Evolutionary conservation across 2,113 vertebrate species (phyloP), one percentile per base, ranked within the genome.

Genomic region (Actinemys pallida): DNA sequence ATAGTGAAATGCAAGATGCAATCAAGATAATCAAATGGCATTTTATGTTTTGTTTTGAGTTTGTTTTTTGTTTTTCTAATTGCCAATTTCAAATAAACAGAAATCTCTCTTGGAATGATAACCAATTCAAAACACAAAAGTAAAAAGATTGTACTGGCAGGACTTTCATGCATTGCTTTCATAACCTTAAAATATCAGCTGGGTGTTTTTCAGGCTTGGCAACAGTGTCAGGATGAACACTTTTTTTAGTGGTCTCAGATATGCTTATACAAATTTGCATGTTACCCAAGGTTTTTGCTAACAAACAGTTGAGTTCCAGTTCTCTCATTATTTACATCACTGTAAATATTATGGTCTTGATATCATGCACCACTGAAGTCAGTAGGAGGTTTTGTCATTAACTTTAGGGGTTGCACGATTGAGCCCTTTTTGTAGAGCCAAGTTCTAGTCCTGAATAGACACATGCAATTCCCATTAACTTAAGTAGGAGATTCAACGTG

Each of bases 31-130:
- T 83, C 87, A 95, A 90, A 92, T 35, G 52, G 62, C 57, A 89
- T 97, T 92, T 88, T 87, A 91, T 95, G 75, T 90, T 90, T 97
- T 97, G 90, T 93, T 94, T 79, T 83, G 57, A 49, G 6, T 65
- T 59, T 0, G 83, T 93, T 87, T 96, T 16, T 91, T 95, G 62
- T 92, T 88, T 87, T 79, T 90, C 76, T 52, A 47, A 85, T 84
- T 97, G 84, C 29, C 85, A 82, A 82, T 93, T 95, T 90, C 82
- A 92, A 90, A 89, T 89, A 91, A 95, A 87, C 39, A 95, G 3
- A 84, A 35, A 8, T 96, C 78, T 94, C 84, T 79, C 47, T 90
- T 53, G 49, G 35, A 87, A 94, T 19, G 17, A 62, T 69, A 90
- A 83, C 0, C 3, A 91, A 85, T 76, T 31, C 65, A 90, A 95